Conservation (phyloP, 2,797 vertebrate genomes). For the Molothrus ater region DNA sequence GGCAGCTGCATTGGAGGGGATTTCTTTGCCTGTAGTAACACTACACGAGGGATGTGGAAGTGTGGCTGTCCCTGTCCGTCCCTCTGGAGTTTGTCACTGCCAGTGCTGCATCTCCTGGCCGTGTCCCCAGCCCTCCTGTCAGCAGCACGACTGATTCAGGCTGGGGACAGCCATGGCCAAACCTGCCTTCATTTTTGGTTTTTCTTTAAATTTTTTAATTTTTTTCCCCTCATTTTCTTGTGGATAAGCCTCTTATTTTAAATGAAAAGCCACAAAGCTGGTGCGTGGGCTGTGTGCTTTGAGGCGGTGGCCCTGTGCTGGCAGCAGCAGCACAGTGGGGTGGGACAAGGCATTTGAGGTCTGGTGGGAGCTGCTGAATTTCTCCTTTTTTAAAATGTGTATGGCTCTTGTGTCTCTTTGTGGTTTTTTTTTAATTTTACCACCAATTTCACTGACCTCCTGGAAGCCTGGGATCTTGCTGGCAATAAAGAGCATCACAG, state of each 20-base stretch:
- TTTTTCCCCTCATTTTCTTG: background rate
- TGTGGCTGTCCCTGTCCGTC: background rate
- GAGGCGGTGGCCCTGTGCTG: background rate
- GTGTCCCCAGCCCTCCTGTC: background rate
- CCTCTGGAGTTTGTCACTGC: background rate
- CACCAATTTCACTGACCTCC: background rate
- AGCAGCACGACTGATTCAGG: rapidly evolving
- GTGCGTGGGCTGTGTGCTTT: background rate
- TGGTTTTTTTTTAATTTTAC: background rate
- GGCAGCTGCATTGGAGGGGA: background rate
- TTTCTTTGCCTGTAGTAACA: background rate
- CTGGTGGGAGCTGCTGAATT: background rate
- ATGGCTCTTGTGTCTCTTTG: background rate
- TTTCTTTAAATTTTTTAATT: background rate
- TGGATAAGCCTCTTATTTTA: conserved; percentile 24
- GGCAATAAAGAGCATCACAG: background rate
- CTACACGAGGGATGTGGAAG: background rate
- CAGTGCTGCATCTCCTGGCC: rapidly evolving
- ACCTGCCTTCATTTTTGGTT: background rate
- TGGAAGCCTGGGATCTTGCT: background rate
- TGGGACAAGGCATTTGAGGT: background rate
- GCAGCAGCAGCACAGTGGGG: background rate
- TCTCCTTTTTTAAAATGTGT: background rate
- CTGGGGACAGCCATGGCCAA: background rate
- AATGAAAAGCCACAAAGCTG: conserved; percentile 35